phyloP scores from a whole-genome alignment of 2,888 invertebrate species.

The Uloborus plumipes region DNA sequence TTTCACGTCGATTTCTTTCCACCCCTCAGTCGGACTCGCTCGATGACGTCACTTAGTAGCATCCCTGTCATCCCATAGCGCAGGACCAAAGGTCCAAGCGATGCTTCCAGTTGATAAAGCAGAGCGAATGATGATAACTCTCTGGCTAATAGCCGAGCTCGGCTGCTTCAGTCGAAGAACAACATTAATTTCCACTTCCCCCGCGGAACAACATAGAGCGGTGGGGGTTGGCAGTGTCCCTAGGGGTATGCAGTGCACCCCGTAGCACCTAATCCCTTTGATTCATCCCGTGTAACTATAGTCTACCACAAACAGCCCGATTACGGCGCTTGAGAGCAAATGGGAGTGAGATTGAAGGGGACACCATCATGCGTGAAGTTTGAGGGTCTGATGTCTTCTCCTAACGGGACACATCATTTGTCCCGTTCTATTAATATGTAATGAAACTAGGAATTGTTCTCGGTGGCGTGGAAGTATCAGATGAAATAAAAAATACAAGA shows the following conservation, averaged over 20 bases:
- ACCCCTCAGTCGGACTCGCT: constrained; percentile 6
- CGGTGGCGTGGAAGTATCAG: background rate
- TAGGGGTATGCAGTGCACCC: constrained; percentile 20
- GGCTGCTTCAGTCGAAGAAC: constrained; percentile 53
- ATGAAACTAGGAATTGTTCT: constrained; percentile 18
- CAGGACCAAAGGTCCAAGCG: constrained; percentile 50
- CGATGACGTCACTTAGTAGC: constrained; percentile 44
- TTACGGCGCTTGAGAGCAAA: constrained; percentile 38
- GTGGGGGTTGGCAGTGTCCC: constrained; percentile 19
- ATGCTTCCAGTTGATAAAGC: constrained; percentile 59
- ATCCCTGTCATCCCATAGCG: constrained; percentile 44
- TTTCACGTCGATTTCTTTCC: constrained; percentile 44
- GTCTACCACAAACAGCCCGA: constrained; percentile 59
- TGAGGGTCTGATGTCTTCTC: constrained; percentile 23
- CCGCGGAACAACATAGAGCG: constrained; percentile 30
- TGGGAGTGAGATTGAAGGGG: constrained; percentile 31
- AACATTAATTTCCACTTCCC: constrained; percentile 61
- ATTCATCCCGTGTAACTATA: constrained; percentile 60
- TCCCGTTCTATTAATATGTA: constrained; percentile 30
- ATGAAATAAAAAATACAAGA: background rate
- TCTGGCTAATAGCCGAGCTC: constrained; percentile 57
- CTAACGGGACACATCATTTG: constrained; percentile 20
- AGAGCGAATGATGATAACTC: constrained; percentile 58
- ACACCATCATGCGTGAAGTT: constrained; percentile 44
- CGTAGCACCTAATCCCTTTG: constrained; percentile 50